Evolutionary conservation across 2,888 invertebrate species (phyloP).

Genomic region (Sepiola atlantica): DNA sequence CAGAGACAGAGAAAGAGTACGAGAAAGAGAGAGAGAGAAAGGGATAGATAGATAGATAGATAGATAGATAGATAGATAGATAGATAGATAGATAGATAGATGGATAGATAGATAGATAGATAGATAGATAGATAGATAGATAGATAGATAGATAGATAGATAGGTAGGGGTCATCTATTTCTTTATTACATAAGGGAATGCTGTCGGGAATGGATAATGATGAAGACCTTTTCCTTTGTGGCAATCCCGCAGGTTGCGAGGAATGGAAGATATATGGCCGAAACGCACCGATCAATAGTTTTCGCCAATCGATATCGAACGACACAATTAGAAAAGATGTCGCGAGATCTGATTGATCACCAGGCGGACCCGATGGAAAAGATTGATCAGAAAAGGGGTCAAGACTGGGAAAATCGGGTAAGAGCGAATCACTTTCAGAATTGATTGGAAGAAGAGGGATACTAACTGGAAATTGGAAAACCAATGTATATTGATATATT

Average conservation of each 20-base stretch:
- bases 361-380: background rate
- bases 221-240: background rate
- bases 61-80: no score
- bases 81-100: no score
- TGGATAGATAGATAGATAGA: no score
- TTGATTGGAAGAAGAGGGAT: background rate
- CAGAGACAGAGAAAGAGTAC: no score
- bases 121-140: no score
- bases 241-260: background rate
- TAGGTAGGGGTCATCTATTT: no score
- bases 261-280: background rate
- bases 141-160: no score
- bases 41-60: no score
- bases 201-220: background rate
- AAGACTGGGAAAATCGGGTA: background rate
- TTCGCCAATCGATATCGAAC: background rate
- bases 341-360: background rate
- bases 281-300: background rate
- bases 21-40: no score
- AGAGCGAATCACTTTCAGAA: background rate
- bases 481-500: no score
- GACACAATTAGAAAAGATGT: background rate
- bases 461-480: background rate
- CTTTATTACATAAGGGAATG: background rate
- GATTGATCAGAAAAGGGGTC: constrained; percentile 4